A percentile compares a stretch with the other conserved stretches of the same genome.
phyloP scores from a whole-genome alignment of 2,888 invertebrate genomes.

The Eupeodes latifasciatus region DNA sequence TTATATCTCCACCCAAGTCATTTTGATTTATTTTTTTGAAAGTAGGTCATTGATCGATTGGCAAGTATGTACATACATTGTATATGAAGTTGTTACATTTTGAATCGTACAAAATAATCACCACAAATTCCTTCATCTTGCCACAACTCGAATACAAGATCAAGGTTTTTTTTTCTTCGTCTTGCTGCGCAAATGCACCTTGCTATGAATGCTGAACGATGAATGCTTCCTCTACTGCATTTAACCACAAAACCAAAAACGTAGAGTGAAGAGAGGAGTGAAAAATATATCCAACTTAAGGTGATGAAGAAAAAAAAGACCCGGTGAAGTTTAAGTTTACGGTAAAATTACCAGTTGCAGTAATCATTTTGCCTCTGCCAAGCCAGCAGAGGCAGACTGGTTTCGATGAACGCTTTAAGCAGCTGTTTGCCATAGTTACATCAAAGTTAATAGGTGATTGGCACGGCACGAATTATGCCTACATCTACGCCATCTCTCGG shows the following conservation, averaged over 20 bases:
- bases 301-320: slow-evolving; percentile 70
- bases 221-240: slow-evolving; percentile 53
- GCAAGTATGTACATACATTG: background rate
- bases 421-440: slow-evolving; percentile 50
- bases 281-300: background rate
- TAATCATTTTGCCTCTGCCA: slow-evolving; percentile 37
- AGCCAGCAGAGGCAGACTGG: slow-evolving; percentile 44
- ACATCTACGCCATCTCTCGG: slow-evolving; percentile 40
- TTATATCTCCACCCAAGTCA: slow-evolving; percentile 12
- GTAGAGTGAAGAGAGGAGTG: slow-evolving; percentile 16
- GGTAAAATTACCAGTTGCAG: slow-evolving; percentile 80
- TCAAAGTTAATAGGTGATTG: slow-evolving; percentile 55
- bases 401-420: slow-evolving; percentile 62
- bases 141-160: slow-evolving; percentile 63
- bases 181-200: slow-evolving; percentile 44
- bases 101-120: slow-evolving; percentile 28
- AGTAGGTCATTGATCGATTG: slow-evolving; percentile 56
- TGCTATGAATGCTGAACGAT: background rate
- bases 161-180: slow-evolving; percentile 64
- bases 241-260: slow-evolving; percentile 46
- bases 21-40: slow-evolving; percentile 25
- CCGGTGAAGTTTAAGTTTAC: slow-evolving; percentile 84
- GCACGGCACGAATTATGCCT: slow-evolving; percentile 48
- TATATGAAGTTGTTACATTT: slow-evolving; percentile 26
- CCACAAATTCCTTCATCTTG: slow-evolving; percentile 54